Evolutionary conservation across 2,113 vertebrate species (phyloP), one percentile per base, ranked within the genome.

Genomic region (Climacteris rufus): DNA sequence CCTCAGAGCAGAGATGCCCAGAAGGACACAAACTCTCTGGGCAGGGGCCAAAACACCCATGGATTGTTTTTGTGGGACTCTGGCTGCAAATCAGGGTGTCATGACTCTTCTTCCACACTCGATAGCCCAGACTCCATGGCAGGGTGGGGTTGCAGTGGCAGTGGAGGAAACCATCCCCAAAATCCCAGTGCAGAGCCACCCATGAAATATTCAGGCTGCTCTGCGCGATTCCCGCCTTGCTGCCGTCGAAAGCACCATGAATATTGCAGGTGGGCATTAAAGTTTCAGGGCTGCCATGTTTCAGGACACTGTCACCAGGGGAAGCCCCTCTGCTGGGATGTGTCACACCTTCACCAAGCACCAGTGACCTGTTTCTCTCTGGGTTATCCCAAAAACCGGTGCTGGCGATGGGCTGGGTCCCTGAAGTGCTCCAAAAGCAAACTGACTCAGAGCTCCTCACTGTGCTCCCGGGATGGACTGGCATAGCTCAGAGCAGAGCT

Each of bases 201-300:
- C 89, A 93, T 96, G 72, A 94, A 95, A 95, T 87, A 95, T 95
- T 95, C 85, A 96, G 82, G 50, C 33, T 12, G 0, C 56, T 81
- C 56, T 30, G 53, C 3, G 31, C 6, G 6, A 18, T 60, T 78
- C 80, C 64, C 2, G 7, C 50, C 37, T 42, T 22, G 24, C 47
- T 6, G 84, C 74, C 9, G 0, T 66, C 0, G 0, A 53, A 86
- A 86, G 83, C 65, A 72, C 83, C 88, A 94, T 96, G 66, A 97
- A 96, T 96, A 93, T 81, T 97, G 94, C 92, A 97, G 93, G 56
- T 9, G 15, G 42, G 11, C 93, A 93, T 95, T 96, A 96, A 96
- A 95, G 28, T 91, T 96, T 86, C 71, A 96, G 45, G 3, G 56
- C 71, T 49, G 47, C 61, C 57, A 19, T 2, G 13, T 49, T 87